A percentile compares a stretch with the other conserved stretches of the same genome.
phyloP scores from a whole-genome alignment of 2,888 invertebrate species.

The Amphipoea lucens region DNA sequence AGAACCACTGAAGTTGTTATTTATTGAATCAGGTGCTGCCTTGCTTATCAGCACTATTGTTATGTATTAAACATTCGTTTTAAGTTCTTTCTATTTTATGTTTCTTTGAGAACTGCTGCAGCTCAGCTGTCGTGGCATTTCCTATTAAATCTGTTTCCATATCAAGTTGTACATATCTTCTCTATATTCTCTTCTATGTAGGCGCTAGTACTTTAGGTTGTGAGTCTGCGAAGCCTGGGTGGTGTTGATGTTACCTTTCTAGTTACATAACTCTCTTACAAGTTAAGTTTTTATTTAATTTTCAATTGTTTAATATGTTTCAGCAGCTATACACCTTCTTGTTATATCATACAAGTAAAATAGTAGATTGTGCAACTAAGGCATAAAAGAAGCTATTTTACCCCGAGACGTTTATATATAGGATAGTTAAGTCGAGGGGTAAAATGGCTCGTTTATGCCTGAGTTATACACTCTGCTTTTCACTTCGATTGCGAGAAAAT shows the following conservation, averaged over 20 bases:
- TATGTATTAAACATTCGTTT: not conserved
- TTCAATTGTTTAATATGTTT: not conserved
- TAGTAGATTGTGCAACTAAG: too few species aligned
- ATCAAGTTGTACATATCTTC: constrained; percentile 10
- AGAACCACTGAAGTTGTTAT: not conserved
- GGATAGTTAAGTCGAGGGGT: too few species aligned
- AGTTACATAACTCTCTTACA: not conserved
- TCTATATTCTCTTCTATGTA: not conserved
- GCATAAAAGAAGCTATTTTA: too few species aligned
- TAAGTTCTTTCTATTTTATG: not conserved
- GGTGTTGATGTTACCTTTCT: constrained; percentile 45
- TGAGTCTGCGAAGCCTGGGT: not conserved
- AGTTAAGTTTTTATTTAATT: not conserved
- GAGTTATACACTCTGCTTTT: too few species aligned
- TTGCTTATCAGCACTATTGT: not conserved
- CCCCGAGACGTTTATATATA: too few species aligned
- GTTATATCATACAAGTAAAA: not conserved
- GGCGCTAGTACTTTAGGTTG: not conserved
- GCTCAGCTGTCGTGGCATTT: not conserved
- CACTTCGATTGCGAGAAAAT: too few species aligned
- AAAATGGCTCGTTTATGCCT: too few species aligned
- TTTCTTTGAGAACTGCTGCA: not conserved
- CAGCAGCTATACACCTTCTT: too few species aligned
- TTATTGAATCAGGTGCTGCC: not conserved
- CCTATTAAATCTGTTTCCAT: not conserved